phyloP scores from a whole-genome alignment of 2,113 vertebrate genomes.

The Charadrius vociferus region DNA sequence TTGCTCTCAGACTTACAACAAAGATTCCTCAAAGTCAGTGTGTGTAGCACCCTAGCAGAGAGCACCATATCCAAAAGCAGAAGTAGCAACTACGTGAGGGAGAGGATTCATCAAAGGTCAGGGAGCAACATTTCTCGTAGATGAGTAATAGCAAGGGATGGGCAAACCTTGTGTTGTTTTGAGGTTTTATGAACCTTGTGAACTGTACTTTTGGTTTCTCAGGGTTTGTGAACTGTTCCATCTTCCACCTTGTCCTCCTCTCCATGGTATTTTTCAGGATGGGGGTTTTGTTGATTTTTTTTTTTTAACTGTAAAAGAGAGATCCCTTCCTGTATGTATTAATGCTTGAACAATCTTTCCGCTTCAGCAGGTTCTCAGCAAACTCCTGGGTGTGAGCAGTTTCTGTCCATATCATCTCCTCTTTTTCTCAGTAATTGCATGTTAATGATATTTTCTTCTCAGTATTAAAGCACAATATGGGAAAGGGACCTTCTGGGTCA shows the following conservation, averaged over 20 bases:
- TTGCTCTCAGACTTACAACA: neutral
- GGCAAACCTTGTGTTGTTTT: conserved; percentile 46
- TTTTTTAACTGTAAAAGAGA: neutral
- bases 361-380: neutral
- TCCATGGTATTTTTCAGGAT: neutral
- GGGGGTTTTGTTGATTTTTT: neutral
- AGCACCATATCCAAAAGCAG: neutral
- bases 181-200: conserved; percentile 61
- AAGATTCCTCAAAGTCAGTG: neutral
- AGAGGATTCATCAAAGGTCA: conserved; percentile 28
- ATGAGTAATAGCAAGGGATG: conserved; percentile 58
- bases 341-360: neutral
- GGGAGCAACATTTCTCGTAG: conserved; percentile 22
- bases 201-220: conserved; percentile 41
- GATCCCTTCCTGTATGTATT: neutral
- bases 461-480: neutral
- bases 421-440: neutral
- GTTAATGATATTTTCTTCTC: neutral
- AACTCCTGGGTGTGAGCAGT: neutral
- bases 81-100: neutral
- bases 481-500: neutral
- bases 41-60: neutral
- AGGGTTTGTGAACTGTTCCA: neutral
- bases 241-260: neutral
- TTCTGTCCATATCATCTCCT: neutral